Base-by-base conservation (phyloP, 2,113 vertebrate species). In the Herpailurus yagouaroundi region DNA sequence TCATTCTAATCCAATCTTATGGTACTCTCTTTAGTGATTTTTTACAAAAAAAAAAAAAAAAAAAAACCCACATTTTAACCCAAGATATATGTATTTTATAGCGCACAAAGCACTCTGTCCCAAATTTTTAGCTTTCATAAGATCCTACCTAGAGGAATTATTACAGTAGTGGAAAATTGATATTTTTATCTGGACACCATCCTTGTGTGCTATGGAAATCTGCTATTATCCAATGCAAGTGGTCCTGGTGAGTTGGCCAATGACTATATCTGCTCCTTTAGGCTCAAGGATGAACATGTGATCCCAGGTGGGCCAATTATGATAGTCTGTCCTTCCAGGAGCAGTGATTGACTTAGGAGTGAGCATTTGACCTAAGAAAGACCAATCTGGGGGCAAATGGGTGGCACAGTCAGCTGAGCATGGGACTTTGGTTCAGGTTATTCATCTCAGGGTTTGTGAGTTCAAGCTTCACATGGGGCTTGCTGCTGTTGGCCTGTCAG, bases 51-150 rank as follows among this genome's bases (percentile, higher is more conserved):
- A 94, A 96, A 79, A 33, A 41, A 41, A 5, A 5, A 38, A 38
- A 38, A 38, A 38, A 38, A 38, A 38, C 45, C 45, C 45, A 45
- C 0, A 50, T 55, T 80, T 96, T 69, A 86, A 73, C 2, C 31
- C 55, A 80, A 81, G 19, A 92, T 15, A 92, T 95, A 82, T 55
- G n/a, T 64, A n/a, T 80, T 73, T 85, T 93, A 38, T 8, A 92
- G 38, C 60, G 71, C 8, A 48, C 2, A 57, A 79, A 90, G 2
- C 11, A 69, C 1, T 29, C 11, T 79, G 21, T 83, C 27, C 63
- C 23, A 55, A 27, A 57, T 74, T 84, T 83, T 66, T 73, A 94
- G 69, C 1, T 7, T 77, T 82, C 7, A 12, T 60, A 77, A 50
- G 3, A 14, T 4, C 6, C 3, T 63, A 33, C 7, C 9, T 85